Evolutionary conservation across 2,797 vertebrate genomes (phyloP).

Genomic region (Aulostomus chinensis): DNA sequence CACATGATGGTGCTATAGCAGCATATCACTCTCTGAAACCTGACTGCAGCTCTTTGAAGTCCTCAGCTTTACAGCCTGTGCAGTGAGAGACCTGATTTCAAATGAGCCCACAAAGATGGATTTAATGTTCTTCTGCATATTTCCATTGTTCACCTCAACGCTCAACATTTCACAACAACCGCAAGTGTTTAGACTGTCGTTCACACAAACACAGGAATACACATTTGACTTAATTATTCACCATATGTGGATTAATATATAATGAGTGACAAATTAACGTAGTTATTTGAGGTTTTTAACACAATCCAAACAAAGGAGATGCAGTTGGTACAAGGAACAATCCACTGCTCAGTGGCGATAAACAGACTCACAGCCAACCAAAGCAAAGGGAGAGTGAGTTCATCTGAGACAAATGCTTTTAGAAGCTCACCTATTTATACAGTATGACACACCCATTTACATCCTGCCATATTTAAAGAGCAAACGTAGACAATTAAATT

Average conservation of each 20-base stretch:
- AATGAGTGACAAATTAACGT: constrained; percentile 16
- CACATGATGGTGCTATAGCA: constrained; percentile 81
- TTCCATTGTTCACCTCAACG: constrained; percentile 16
- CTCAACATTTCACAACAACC: constrained; percentile 13
- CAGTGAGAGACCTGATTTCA: constrained; percentile 21
- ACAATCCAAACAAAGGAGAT: constrained; percentile 13
- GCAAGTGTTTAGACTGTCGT: constrained; percentile 11
- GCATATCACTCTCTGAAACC: constrained; percentile 51
- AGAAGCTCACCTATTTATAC: constrained; percentile 37
- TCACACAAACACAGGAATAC: constrained; percentile 7
- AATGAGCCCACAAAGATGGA: constrained; percentile 31
- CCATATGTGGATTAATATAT: constrained; percentile 15
- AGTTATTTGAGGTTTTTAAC: constrained; percentile 26
- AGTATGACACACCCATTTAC: constrained; percentile 54
- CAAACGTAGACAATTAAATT: constrained; percentile 56
- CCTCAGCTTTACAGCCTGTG: constrained; percentile 14
- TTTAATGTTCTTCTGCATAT: constrained; percentile 19
- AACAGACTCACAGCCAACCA: constrained; percentile 14
- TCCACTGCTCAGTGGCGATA: constrained; percentile 6
- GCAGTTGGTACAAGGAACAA: constrained; percentile 13
- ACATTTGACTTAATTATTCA: constrained; percentile 18
- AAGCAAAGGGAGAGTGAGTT: constrained; percentile 7
- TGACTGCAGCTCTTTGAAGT: constrained; percentile 20
- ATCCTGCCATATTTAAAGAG: constrained; percentile 63
- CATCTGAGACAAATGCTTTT: constrained; percentile 32